Percentiles rank a stretch among this genome's conserved stretches.
These are phyloP conservation scores for Planococcus citri DNA, from an alignment of 1,140 invertebrate genomes.

Conservation along the genomic window DNA sequence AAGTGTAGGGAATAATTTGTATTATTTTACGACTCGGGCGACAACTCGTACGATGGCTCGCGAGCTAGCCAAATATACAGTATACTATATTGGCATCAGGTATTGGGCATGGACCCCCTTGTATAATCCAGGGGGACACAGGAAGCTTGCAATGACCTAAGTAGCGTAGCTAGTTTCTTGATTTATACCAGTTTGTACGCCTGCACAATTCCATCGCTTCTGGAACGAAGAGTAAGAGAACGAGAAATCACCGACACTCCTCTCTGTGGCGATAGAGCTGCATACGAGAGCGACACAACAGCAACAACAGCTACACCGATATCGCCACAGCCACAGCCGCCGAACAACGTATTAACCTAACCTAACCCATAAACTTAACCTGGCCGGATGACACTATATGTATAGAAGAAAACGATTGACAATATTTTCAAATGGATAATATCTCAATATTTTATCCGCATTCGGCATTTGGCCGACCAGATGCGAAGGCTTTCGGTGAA, in stretches of 20 bases:
- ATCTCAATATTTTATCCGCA: not conserved
- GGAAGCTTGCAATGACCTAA: not conserved
- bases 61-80: too few species aligned
- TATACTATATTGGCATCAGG: too few species aligned
- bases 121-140: not conserved
- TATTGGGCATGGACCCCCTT: not conserved
- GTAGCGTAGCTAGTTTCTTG: not conserved
- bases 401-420: not conserved
- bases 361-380: not conserved
- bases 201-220: slow-evolving; percentile 5
- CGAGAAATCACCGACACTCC: slow-evolving; percentile 5
- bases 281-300: too few species aligned
- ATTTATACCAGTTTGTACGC: slow-evolving; percentile 6
- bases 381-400: not conserved
- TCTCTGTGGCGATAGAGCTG: too few species aligned
- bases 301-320: too few species aligned
- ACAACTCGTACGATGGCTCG: too few species aligned
- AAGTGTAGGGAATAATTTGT: not conserved
- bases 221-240: not conserved
- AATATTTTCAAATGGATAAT: not conserved
- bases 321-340: not conserved
- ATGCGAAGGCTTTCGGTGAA: too few species aligned
- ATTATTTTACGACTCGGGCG: not conserved
- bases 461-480: too few species aligned
- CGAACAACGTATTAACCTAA: slow-evolving; percentile 4